Percentiles rank a stretch among this genome's conserved stretches.
These are phyloP conservation scores for Miichthys miiuy DNA, from an alignment of 2,797 vertebrate species.

Conservation along the genomic window DNA sequence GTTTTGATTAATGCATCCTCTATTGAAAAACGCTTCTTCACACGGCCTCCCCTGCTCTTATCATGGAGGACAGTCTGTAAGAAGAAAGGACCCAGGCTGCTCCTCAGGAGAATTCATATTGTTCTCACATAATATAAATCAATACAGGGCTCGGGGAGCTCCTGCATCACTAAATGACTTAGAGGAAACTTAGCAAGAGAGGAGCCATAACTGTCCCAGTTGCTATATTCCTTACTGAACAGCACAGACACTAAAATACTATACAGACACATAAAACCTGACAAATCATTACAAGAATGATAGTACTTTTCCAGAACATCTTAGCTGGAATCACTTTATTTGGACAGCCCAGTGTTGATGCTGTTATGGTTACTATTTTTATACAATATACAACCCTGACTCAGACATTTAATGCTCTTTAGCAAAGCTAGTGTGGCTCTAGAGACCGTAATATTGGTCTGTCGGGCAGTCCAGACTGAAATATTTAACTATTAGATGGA, in stretches of 20 bases:
- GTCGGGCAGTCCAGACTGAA: background rate
- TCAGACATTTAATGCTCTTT: background rate
- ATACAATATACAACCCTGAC: background rate
- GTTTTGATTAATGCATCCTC: conserved; percentile 73
- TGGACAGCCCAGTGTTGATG: background rate
- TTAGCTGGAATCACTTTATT: background rate
- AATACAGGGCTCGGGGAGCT: conserved; percentile 51
- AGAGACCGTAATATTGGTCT: background rate
- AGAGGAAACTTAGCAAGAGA: conserved; percentile 56
- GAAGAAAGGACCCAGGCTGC: conserved; percentile 43
- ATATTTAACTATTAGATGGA: background rate
- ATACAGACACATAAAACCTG: conserved; percentile 6
- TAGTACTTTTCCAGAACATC: conserved; percentile 6
- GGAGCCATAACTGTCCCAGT: conserved; percentile 22
- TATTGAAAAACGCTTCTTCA: conserved; percentile 69
- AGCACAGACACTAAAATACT: conserved; percentile 27
- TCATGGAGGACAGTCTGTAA: conserved; percentile 40
- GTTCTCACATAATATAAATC: conserved; percentile 77
- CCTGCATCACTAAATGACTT: conserved; percentile 57
- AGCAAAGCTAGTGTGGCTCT: background rate
- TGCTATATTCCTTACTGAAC: conserved; percentile 18
- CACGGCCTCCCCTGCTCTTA: conserved; percentile 31
- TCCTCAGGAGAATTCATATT: conserved; percentile 63
- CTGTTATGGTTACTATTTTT: background rate
- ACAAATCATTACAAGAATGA: conserved; percentile 17